These are phyloP conservation scores for Eupithecia dodoneata DNA, from an alignment of 2,888 invertebrate species.

Conservation along the genomic window DNA sequence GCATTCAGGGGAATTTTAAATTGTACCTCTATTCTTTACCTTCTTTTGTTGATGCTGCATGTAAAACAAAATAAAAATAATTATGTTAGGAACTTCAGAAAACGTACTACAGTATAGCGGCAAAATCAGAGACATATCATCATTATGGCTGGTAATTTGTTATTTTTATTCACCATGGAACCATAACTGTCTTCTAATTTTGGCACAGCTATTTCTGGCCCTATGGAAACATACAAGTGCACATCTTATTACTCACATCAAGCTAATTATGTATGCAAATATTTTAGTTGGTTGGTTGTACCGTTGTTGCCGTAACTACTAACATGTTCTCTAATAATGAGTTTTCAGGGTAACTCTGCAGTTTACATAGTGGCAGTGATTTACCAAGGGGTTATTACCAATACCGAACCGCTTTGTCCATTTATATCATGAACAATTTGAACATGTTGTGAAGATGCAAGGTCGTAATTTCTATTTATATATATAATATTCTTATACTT, in stretches of 20 bases:
- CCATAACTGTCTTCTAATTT: background rate
- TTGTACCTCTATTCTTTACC: conserved; percentile 17
- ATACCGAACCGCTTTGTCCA: no score
- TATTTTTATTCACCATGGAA: background rate
- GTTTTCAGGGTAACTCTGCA: no score
- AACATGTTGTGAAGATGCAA: no score
- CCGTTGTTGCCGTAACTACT: background rate
- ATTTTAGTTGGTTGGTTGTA: background rate
- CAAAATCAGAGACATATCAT: background rate
- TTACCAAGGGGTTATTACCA: no score
- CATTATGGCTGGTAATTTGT: background rate
- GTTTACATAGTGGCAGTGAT: no score
- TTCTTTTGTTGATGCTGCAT: conserved; percentile 33
- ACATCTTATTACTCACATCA: background rate
- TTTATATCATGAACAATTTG: no score
- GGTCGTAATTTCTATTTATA: no score
- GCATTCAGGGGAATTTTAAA: conserved; percentile 4
- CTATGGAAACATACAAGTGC: background rate
- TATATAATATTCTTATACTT: no score
- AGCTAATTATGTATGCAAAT: background rate
- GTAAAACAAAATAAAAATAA: conserved; percentile 11
- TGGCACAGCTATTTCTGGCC: background rate
- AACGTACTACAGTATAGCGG: background rate
- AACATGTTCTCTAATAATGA: no score
- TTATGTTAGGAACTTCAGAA: background rate